Evolutionary conservation across 2,888 invertebrate genomes (phyloP).

Genomic region (Hypselothyrea guttata): DNA sequence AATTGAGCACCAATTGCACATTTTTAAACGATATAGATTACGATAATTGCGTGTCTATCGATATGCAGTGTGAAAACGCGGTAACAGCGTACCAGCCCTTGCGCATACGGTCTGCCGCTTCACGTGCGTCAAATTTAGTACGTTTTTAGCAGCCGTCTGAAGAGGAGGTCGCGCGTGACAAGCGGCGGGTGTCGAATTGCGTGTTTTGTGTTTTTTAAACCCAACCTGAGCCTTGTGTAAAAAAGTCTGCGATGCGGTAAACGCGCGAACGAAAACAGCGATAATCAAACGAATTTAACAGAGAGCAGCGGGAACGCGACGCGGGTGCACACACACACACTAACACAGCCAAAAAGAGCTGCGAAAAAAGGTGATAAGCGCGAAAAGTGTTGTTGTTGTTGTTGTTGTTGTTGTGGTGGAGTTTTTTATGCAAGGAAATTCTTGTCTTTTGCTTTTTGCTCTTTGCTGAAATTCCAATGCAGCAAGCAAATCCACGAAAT

Average conservation of each 20-base stretch:
- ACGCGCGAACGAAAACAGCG: constrained; percentile 14
- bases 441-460: too few species aligned
- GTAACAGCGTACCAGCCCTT: background rate
- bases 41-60: too few species aligned
- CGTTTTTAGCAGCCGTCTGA: constrained; percentile 49
- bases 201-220: constrained; percentile 45
- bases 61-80: too few species aligned
- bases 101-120: constrained; percentile 27
- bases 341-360: constrained; percentile 21
- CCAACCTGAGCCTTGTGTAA: constrained; percentile 36
- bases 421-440: constrained; percentile 28
- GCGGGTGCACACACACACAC: constrained; percentile 17
- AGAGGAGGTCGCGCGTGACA: constrained; percentile 35
- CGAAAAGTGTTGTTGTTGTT: constrained; percentile 33
- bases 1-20: too few species aligned
- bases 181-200: constrained; percentile 37
- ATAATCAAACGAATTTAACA: constrained; percentile 21
- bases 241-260: constrained; percentile 17
- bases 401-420: constrained; percentile 8
- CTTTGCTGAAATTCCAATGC: constrained; percentile 59
- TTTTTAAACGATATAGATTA: too few species aligned
- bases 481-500: constrained; percentile 45
- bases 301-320: constrained; percentile 28
- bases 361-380: constrained; percentile 70
- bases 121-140: constrained; percentile 42